Percentiles rank a stretch among this genome's conserved stretches.
Evolutionary conservation across 2,888 invertebrate species (phyloP).

Genomic region (Dryomyza anilis): DNA sequence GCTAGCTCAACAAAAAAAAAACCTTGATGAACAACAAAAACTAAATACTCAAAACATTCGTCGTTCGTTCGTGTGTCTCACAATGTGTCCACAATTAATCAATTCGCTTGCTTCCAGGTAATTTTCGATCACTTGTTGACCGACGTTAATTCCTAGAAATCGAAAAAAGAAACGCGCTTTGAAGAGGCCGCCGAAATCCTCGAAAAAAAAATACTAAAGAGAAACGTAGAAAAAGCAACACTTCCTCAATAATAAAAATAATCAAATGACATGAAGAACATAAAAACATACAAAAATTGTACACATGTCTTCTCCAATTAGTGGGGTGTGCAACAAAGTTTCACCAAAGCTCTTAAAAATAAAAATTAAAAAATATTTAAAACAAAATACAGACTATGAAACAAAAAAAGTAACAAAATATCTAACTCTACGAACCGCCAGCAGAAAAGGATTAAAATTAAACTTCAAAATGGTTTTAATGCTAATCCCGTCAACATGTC

Average conservation of each 20-base stretch:
- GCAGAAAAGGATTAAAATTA: conserved; percentile 45
- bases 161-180: too few relatives aligned
- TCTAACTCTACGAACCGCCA: background rate
- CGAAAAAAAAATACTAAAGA: too few relatives aligned
- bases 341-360: conserved; percentile 43
- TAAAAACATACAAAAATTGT: conserved; percentile 36
- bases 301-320: conserved; percentile 55
- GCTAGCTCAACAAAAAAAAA: too few relatives aligned
- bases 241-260: conserved; percentile 43
- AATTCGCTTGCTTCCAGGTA: too few relatives aligned
- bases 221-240: too few relatives aligned
- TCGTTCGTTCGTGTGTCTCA: too few relatives aligned
- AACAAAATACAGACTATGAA: conserved; percentile 15
- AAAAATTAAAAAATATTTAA: conserved; percentile 38
- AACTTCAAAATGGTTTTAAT: conserved; percentile 48
- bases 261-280: background rate
- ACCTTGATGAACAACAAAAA: too few relatives aligned
- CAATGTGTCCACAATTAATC: too few relatives aligned
- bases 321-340: conserved; percentile 30
- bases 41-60: too few relatives aligned
- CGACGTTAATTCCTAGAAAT: too few relatives aligned
- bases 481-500: conserved; percentile 50
- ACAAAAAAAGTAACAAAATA: conserved; percentile 15
- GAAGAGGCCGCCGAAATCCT: too few relatives aligned
- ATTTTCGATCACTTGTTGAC: too few relatives aligned